Evolutionary conservation across 2,888 invertebrate genomes (phyloP), one percentile per base, ranked within the genome.

Genomic region (Sisyra nigra): DNA sequence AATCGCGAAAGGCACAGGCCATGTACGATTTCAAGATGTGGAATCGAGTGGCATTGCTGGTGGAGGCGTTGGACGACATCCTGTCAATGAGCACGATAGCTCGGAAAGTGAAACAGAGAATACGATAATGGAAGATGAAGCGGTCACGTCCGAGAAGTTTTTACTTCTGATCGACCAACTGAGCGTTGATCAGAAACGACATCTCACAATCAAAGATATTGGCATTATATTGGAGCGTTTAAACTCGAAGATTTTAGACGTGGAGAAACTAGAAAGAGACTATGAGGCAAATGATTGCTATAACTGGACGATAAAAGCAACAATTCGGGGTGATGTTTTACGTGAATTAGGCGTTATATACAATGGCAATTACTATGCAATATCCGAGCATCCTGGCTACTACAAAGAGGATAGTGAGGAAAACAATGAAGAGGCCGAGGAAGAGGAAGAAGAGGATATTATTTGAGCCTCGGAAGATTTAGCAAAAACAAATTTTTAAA

Each of bases 221-320:
- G 92, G 92, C 51, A 87, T 92, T 61, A 92, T 92, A 57, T 72
- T 92, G 54, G 92, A 92, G 64, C 72, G 91, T 55, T 76, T 92
- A 55, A 88, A 81, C 64, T 88, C 89, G 47, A 92, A 91, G 67
- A 92, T 92, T 54, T 72, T 92, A 50, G 92, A 92, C 67, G 91
- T 92, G 53, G 91, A 92, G 67, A 75, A 88, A 52, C 69, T 92
- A 53, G 89, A 91, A 63, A 75, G 92, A 46, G 91, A 92, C 63
- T 84, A 83, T 53, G 91, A 91, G 63, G 86, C 86, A 62, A 87
- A 87, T 64, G 89, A 91, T 65, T 88, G 88, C 61, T 88, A 88
- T 72, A 89, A 91, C 66, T 92, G 92, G 92, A 91, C 91, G 64
- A 92, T 92, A 68, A 91, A 89, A 66, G 92, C 92, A 55, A 86